Percentiles rank a stretch among this genome's conserved stretches.
Conservation (phyloP, 2,797 vertebrate genomes). For the Hippocampus kuda region DNA sequence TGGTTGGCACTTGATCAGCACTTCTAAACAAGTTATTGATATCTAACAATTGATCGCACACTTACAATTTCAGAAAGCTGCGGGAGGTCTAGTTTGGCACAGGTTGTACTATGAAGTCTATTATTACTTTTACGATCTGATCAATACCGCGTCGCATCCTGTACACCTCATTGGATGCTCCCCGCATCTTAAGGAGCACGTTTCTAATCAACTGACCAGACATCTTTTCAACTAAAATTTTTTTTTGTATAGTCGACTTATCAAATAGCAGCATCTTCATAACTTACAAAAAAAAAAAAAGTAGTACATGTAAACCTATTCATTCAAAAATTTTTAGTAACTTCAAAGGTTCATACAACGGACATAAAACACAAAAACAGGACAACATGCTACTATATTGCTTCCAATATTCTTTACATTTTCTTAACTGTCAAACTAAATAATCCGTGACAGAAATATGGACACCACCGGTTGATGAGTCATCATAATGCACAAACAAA, state of each 20-base stretch:
- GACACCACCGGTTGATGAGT: conserved; percentile 73
- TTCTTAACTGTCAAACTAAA: conserved; percentile 75
- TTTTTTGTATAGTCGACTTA: conserved; percentile 75
- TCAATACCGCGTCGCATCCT: conserved; percentile 68
- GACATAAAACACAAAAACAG: conserved; percentile 80
- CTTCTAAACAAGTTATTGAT: conserved; percentile 76
- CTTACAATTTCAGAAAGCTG: conserved; percentile 76
- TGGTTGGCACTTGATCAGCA: conserved; percentile 79
- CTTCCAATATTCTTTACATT: conserved; percentile 82
- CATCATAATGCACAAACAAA: conserved; percentile 79
- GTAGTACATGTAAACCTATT: conserved; percentile 81
- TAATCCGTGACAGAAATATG: conserved; percentile 76
- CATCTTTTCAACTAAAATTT: conserved; percentile 76
- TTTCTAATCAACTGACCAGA: conserved; percentile 74
- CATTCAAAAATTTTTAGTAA: conserved; percentile 77
- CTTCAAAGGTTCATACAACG: conserved; percentile 79
- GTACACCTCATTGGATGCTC: conserved; percentile 72
- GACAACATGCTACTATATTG: conserved; percentile 83
- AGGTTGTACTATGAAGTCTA: conserved; percentile 71
- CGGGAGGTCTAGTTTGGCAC: conserved; percentile 73
- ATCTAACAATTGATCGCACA: conserved; percentile 76
- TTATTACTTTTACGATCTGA: conserved; percentile 75
- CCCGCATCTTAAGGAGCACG: conserved; percentile 55
- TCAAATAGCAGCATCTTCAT: conserved; percentile 81
- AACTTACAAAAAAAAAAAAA: conserved; percentile 69